Evolutionary conservation across 35 echinoderm and acorn worm species (phyloP).

Genomic region (Patiria miniata): DNA sequence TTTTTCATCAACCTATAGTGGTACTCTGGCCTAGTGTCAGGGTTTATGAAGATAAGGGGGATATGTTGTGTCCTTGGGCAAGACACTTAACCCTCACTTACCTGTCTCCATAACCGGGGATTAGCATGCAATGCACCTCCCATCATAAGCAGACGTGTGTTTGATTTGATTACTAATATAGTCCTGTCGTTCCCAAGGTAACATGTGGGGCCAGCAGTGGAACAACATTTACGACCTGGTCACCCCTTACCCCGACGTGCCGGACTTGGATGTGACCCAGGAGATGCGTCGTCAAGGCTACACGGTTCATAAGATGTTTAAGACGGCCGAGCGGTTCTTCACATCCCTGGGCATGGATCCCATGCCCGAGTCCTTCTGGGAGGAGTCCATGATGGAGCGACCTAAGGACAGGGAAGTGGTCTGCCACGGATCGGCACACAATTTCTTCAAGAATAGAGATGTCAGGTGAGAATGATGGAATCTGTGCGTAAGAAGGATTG

Average conservation of each 20-base stretch:
- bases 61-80: neutral
- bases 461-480: constrained; percentile 50
- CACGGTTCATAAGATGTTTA: constrained; percentile 77
- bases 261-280: constrained; percentile 70
- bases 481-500: too few relatives aligned
- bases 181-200: constrained; percentile 44
- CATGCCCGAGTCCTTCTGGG: constrained; percentile 93
- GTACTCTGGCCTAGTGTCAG: too few relatives aligned
- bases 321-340: constrained; percentile 88
- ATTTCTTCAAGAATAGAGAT: constrained; percentile 51
- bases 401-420: constrained; percentile 73
- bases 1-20: too few relatives aligned
- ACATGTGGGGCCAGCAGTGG: constrained; percentile 99
- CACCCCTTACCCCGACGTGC: constrained; percentile 60
- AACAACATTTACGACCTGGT: constrained; percentile 92
- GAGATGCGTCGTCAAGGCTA: constrained; percentile 74
- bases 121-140: too few relatives aligned
- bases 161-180: too few relatives aligned
- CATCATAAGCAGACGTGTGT: too few relatives aligned
- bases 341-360: constrained; percentile 76
- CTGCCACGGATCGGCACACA: constrained; percentile 77
- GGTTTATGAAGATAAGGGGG: too few relatives aligned
- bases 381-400: constrained; percentile 81
- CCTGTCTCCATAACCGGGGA: too few relatives aligned
- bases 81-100: too few relatives aligned